phyloP scores from a whole-genome alignment of 2,797 vertebrate genomes.

The Urocyon cinereoargenteus region DNA sequence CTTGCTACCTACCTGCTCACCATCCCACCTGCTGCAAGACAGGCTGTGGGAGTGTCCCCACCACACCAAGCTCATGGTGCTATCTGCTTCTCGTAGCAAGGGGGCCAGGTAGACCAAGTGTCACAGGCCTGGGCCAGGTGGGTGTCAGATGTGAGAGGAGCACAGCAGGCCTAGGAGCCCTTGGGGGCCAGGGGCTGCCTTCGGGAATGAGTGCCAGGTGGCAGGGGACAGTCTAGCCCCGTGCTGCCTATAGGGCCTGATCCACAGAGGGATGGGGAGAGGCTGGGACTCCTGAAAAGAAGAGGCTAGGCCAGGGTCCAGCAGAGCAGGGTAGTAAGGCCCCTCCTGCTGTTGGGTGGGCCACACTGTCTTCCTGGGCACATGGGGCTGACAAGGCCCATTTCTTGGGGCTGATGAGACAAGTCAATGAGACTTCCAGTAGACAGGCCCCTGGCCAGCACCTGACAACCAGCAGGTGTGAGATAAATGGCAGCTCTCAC shows the following conservation, averaged over 20 bases:
- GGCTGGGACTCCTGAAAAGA: neutral
- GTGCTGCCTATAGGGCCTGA: neutral
- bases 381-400: too few species aligned
- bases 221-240: too few species aligned
- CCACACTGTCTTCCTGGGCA: neutral
- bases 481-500: neutral
- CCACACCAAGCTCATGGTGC: accelerated
- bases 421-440: neutral
- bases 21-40: accelerated
- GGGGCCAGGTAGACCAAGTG: neutral
- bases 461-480: too few species aligned
- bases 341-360: neutral
- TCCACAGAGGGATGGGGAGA: neutral
- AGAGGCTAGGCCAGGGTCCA: neutral
- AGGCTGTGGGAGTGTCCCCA: neutral
- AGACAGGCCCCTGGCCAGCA: neutral
- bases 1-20: accelerated
- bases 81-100: accelerated
- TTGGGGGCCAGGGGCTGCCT: neutral
- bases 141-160: neutral
- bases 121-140: neutral
- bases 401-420: neutral
- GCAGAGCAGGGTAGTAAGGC: too few species aligned
- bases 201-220: accelerated
- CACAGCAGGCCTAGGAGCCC: accelerated